Conservation (phyloP, 2,113 vertebrate genomes). For the Syngnathus scovelli region DNA sequence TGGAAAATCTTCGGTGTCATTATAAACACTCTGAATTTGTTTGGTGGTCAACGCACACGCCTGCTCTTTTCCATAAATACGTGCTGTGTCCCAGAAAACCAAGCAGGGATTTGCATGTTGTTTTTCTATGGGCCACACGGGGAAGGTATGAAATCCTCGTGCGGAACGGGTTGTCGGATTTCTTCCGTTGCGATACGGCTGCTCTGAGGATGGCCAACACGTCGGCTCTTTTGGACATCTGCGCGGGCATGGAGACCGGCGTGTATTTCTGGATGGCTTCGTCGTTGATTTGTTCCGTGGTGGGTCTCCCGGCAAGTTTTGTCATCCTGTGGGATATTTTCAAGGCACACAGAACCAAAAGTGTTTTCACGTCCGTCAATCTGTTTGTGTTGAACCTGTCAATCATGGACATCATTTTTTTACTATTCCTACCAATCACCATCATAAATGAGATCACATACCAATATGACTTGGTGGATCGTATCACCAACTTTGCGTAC, state of each 20-base stretch:
- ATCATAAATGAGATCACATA: slow-evolving; percentile 3
- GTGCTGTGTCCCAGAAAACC: slow-evolving; percentile 9
- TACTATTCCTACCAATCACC: slow-evolving; percentile 18
- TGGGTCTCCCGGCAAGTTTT: slow-evolving; percentile 40
- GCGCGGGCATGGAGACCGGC: neutral
- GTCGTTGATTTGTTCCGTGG: neutral
- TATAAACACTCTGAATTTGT: neutral
- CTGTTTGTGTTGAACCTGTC: slow-evolving; percentile 46
- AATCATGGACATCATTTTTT: slow-evolving; percentile 46
- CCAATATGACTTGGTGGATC: neutral
- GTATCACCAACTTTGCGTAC: neutral
- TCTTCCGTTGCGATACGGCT: neutral
- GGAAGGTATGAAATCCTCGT: neutral
- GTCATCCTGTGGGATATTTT: slow-evolving; percentile 44
- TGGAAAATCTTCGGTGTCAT: neutral
- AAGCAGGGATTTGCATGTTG: neutral
- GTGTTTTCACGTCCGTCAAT: slow-evolving; percentile 22
- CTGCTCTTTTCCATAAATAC: slow-evolving; percentile 28
- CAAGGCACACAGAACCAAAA: slow-evolving; percentile 20
- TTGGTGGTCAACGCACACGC: neutral
- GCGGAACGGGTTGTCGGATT: neutral
- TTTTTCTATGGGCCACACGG: neutral
- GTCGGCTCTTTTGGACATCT: neutral
- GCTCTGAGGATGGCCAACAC: slow-evolving; percentile 7
- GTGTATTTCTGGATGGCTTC: slow-evolving; percentile 4